Conservation (phyloP, 2,888 invertebrate genomes). For the Mamestra brassicae region DNA sequence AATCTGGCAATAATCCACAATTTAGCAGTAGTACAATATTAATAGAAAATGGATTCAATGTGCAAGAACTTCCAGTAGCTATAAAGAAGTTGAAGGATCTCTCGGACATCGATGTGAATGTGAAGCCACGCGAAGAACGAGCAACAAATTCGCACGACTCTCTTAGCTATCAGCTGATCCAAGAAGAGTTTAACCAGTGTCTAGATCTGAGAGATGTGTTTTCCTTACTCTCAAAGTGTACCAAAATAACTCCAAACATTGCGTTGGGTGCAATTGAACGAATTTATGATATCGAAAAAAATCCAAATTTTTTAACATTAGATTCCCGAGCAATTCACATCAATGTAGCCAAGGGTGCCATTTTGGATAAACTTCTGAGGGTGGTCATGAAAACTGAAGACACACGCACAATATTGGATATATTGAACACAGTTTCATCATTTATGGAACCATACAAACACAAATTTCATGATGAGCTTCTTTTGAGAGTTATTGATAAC, state of each 20-base stretch:
- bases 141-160: conserved; percentile 74
- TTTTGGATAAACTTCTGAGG: conserved; percentile 85
- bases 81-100: conserved; percentile 89
- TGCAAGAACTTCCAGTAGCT: conserved; percentile 93
- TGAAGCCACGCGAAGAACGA: conserved; percentile 66
- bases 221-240: conserved; percentile 86
- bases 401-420: conserved; percentile 85
- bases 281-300: conserved; percentile 85
- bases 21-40: conserved; percentile 89
- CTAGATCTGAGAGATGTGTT: conserved; percentile 85
- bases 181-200: conserved; percentile 87
- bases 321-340: conserved; percentile 76
- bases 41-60: conserved; percentile 92
- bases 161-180: conserved; percentile 82
- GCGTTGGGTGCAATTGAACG: conserved; percentile 88
- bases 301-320: conserved; percentile 69
- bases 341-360: conserved; percentile 85
- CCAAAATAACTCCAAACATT: conserved; percentile 88
- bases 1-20: conserved; percentile 76
- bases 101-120: conserved; percentile 76
- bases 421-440: conserved; percentile 81
- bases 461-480: conserved; percentile 91
- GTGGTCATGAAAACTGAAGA: conserved; percentile 87
- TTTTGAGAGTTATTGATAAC: conserved; percentile 91
- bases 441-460: conserved; percentile 86